Evolutionary conservation across 2,797 vertebrate genomes (phyloP).

Genomic region (Gorsachius magnificus): DNA sequence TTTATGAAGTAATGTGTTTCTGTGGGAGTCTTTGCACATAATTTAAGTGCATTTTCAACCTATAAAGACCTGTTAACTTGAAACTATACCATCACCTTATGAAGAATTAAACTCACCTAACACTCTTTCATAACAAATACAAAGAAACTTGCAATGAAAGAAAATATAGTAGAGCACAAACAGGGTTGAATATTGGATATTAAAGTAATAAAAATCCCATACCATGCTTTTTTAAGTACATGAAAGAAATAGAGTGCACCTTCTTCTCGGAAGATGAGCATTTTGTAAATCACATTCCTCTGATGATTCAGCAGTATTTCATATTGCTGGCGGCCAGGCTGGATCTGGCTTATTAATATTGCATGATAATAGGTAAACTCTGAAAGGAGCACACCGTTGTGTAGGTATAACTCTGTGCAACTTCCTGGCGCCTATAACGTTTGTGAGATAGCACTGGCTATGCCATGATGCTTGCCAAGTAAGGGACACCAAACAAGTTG

Average conservation of each 20-base stretch:
- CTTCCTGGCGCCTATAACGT: fast-evolving
- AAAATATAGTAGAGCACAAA: neutral
- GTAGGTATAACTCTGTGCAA: neutral
- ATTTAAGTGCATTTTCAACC: neutral
- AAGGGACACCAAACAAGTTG: neutral
- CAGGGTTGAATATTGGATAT: neutral
- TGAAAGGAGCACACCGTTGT: neutral
- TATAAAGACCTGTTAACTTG: neutral
- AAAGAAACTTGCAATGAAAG: neutral
- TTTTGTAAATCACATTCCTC: slow-evolving; percentile 46
- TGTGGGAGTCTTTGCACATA: neutral
- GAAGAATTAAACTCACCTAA: neutral
- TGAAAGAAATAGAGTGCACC: neutral
- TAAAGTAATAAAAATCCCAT: slow-evolving; percentile 30
- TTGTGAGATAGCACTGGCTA: fast-evolving
- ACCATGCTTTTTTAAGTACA: neutral
- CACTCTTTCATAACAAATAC: neutral
- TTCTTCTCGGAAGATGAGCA: neutral
- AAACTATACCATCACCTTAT: neutral
- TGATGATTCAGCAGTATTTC: slow-evolving; percentile 7
- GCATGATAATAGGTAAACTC: neutral
- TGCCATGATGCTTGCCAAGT: neutral
- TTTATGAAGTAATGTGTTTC: neutral
- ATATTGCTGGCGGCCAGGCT: neutral
- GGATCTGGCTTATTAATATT: slow-evolving; percentile 7